A percentile compares a stretch with the other conserved stretches of the same genome.
Evolutionary conservation across 2,888 invertebrate species (phyloP).

Genomic region (Parascotia fuliginaria): DNA sequence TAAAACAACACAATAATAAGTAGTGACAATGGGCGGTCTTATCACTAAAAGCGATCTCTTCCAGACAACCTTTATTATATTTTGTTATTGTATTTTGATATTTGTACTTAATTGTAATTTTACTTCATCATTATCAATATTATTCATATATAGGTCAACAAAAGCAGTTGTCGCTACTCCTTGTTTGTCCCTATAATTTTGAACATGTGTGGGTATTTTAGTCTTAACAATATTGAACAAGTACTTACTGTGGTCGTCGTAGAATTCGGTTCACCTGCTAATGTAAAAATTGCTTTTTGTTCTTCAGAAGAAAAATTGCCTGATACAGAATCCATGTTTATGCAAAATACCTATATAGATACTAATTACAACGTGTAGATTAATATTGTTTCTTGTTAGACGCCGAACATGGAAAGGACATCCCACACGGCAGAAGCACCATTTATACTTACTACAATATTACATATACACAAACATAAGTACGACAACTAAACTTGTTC

Average conservation of each 20-base stretch:
- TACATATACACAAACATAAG: conserved; percentile 27
- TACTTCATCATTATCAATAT: neutral
- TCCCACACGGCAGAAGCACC: conserved; percentile 31
- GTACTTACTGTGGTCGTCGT: conserved; percentile 62
- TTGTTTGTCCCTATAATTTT: too few species aligned
- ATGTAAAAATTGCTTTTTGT: conserved; percentile 61
- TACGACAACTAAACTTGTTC: conserved; percentile 25
- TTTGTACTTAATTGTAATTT: too few species aligned
- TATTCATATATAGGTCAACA: too few species aligned
- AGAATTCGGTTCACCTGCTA: conserved; percentile 55
- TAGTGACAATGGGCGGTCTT: too few species aligned
- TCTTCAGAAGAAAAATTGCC: conserved; percentile 62
- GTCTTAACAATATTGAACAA: neutral
- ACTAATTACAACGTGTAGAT: neutral
- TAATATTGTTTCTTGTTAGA: conserved; percentile 20
- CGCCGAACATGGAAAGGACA: conserved; percentile 45
- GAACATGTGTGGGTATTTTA: neutral
- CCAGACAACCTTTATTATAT: too few species aligned
- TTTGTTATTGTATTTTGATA: too few species aligned
- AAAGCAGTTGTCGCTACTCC: too few species aligned
- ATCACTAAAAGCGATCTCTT: too few species aligned
- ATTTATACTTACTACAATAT: conserved; percentile 56
- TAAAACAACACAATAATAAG: too few species aligned
- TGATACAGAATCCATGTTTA: conserved; percentile 54
- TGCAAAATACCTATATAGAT: neutral